phyloP scores from a whole-genome alignment of 2,888 invertebrate species.

The Sminthurides aquaticus region DNA sequence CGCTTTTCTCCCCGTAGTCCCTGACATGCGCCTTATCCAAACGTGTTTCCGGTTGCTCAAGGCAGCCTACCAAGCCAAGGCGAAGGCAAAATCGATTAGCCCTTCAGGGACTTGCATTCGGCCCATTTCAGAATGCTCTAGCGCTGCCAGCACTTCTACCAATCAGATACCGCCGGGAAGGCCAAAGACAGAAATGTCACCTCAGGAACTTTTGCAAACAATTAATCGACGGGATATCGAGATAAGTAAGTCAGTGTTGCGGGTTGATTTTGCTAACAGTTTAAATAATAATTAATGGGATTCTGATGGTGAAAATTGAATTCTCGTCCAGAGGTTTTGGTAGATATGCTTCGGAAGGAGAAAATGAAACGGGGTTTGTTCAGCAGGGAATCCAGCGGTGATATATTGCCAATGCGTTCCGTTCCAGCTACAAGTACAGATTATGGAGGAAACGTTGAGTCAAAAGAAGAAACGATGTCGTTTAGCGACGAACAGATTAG shows the following conservation, averaged over 20 bases:
- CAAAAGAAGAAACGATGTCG: too few species aligned
- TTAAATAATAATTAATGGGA: neutral
- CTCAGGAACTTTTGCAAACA: slow-evolving; percentile 24
- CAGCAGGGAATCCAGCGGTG: slow-evolving; percentile 3
- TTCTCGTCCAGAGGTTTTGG: slow-evolving; percentile 29
- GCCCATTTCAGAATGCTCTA: neutral
- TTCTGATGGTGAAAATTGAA: neutral
- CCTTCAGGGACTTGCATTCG: neutral
- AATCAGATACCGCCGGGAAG: neutral
- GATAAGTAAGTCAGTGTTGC: slow-evolving; percentile 27
- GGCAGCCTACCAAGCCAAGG: slow-evolving; percentile 23
- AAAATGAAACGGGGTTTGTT: slow-evolving; percentile 17
- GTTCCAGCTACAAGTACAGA: too few species aligned
- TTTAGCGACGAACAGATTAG: too few species aligned
- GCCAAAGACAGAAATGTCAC: slow-evolving; percentile 15
- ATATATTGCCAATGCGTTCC: neutral
- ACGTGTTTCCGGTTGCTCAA: slow-evolving; percentile 47
- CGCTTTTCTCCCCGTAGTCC: slow-evolving; percentile 43
- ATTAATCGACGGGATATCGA: slow-evolving; percentile 28
- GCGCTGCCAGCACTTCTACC: too few species aligned
- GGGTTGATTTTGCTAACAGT: neutral
- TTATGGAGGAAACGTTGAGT: too few species aligned
- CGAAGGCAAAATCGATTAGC: neutral
- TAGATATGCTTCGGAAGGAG: slow-evolving; percentile 25
- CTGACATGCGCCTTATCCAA: slow-evolving; percentile 46